A percentile compares a stretch with the other conserved stretches of the same genome.
phyloP scores from a whole-genome alignment of 2,888 invertebrate genomes.

The Augiades crinisus region DNA sequence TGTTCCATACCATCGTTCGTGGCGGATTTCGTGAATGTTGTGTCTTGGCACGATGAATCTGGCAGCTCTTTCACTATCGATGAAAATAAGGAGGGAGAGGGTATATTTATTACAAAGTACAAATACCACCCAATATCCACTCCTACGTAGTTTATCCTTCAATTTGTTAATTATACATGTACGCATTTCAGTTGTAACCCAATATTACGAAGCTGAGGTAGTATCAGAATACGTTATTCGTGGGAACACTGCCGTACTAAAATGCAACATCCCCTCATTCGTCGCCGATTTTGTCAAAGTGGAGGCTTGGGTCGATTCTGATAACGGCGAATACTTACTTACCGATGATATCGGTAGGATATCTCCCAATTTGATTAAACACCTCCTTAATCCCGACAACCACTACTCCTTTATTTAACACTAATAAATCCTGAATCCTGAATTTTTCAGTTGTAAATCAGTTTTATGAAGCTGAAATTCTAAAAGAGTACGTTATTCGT shows the following conservation, averaged over 20 bases:
- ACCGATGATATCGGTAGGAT: slow-evolving; percentile 87
- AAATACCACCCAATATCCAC: slow-evolving; percentile 27
- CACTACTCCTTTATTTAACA: slow-evolving; percentile 7
- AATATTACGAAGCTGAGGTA: slow-evolving; percentile 93
- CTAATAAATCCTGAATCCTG: background rate
- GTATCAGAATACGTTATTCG: slow-evolving; percentile 94
- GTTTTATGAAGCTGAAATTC: slow-evolving; percentile 93
- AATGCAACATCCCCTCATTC: slow-evolving; percentile 95
- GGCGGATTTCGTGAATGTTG: slow-evolving; percentile 93
- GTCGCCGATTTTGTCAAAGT: slow-evolving; percentile 95
- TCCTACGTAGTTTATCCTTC: slow-evolving; percentile 20
- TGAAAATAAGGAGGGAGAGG: slow-evolving; percentile 58
- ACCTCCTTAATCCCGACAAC: slow-evolving; percentile 15
- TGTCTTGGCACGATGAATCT: slow-evolving; percentile 92
- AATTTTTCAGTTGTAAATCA: slow-evolving; percentile 85
- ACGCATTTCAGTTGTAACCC: slow-evolving; percentile 88
- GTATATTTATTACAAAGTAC: no score
- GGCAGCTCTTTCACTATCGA: slow-evolving; percentile 75
- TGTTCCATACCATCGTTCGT: slow-evolving; percentile 96
- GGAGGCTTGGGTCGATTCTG: slow-evolving; percentile 88
- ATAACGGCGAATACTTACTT: slow-evolving; percentile 86
- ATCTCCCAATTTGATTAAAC: slow-evolving; percentile 12
- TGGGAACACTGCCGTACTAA: slow-evolving; percentile 92
- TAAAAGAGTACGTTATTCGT: slow-evolving; percentile 94
- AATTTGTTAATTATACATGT: slow-evolving; percentile 16